Conservation (phyloP, 2,888 invertebrate species). For the Eretmocerus hayati region DNA sequence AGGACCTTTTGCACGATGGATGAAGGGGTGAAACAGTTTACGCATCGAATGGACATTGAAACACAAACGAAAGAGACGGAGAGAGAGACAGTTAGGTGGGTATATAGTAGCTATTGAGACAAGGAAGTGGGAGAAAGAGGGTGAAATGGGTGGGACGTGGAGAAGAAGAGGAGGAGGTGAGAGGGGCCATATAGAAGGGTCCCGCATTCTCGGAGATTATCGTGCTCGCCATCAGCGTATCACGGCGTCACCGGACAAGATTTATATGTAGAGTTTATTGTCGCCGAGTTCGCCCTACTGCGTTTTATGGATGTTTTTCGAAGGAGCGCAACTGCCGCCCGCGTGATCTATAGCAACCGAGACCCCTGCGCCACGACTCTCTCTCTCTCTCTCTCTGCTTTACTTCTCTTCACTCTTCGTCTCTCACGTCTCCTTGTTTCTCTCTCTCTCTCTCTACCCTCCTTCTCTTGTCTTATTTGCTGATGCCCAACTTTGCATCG, state of each 20-base stretch:
- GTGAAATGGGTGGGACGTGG: constrained; percentile 19
- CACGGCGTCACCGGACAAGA: constrained; percentile 47
- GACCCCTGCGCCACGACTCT: too few species aligned
- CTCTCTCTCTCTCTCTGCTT: constrained; percentile 16
- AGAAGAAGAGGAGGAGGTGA: constrained; percentile 15
- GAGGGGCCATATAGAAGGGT: constrained; percentile 27
- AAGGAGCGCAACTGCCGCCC: constrained; percentile 41
- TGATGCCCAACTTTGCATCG: constrained; percentile 8
- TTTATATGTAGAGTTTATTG: constrained; percentile 49
- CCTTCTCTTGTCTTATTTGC: background rate
- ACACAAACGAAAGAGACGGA: constrained; percentile 9
- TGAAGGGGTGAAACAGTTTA: constrained; percentile 20
- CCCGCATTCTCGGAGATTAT: constrained; percentile 47
- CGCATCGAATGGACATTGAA: background rate
- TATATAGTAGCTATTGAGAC: too few species aligned
- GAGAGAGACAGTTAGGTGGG: too few species aligned
- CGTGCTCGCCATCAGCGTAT: constrained; percentile 49
- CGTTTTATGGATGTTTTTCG: constrained; percentile 49
- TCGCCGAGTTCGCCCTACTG: constrained; percentile 49
- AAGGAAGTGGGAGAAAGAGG: too few species aligned
- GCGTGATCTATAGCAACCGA: constrained; percentile 44
- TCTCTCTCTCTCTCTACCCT: constrained; percentile 14
- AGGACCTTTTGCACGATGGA: constrained; percentile 23
- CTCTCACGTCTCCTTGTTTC: constrained; percentile 23
- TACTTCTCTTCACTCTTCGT: background rate